phyloP scores from a whole-genome alignment of 2,888 invertebrate species.

The Drosophila siamana region DNA sequence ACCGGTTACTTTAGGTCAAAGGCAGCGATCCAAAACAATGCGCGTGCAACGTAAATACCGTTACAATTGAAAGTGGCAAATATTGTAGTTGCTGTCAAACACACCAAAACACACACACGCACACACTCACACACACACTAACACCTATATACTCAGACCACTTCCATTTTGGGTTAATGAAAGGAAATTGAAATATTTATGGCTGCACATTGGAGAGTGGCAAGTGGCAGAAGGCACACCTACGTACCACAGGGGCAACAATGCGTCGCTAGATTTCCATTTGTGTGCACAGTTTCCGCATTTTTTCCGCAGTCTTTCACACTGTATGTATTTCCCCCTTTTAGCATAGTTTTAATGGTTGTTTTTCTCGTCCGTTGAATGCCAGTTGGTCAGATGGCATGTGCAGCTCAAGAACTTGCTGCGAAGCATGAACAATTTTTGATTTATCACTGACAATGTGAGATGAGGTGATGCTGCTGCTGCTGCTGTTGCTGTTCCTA shows the following conservation, averaged over 20 bases:
- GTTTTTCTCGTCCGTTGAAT: slow-evolving; percentile 5
- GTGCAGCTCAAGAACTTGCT: slow-evolving; percentile 57
- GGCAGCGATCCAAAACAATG: neutral
- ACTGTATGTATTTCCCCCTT: neutral
- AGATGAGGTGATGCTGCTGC: neutral
- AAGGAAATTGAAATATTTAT: slow-evolving; percentile 74
- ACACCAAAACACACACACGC: slow-evolving; percentile 6
- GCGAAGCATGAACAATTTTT: slow-evolving; percentile 64
- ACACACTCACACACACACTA: slow-evolving; percentile 7
- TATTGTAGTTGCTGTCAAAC: slow-evolving; percentile 23
- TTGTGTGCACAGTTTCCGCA: slow-evolving; percentile 29
- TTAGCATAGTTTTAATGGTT: slow-evolving; percentile 1
- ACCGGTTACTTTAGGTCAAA: neutral
- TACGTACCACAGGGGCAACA: slow-evolving; percentile 14
- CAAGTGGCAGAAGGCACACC: slow-evolving; percentile 17
- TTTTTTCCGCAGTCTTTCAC: neutral
- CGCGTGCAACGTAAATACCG: slow-evolving; percentile 4
- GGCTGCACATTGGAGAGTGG: slow-evolving; percentile 68
- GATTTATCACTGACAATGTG: slow-evolving; percentile 68
- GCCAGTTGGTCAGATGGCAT: slow-evolving; percentile 14
- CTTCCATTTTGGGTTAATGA: slow-evolving; percentile 55
- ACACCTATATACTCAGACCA: neutral
- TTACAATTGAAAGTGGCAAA: slow-evolving; percentile 14
- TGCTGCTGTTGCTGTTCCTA: neutral
- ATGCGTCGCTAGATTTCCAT: slow-evolving; percentile 66